Evolutionary conservation across 1,140 invertebrate genomes (phyloP).

Genomic region (Scaptomyza hsui): DNA sequence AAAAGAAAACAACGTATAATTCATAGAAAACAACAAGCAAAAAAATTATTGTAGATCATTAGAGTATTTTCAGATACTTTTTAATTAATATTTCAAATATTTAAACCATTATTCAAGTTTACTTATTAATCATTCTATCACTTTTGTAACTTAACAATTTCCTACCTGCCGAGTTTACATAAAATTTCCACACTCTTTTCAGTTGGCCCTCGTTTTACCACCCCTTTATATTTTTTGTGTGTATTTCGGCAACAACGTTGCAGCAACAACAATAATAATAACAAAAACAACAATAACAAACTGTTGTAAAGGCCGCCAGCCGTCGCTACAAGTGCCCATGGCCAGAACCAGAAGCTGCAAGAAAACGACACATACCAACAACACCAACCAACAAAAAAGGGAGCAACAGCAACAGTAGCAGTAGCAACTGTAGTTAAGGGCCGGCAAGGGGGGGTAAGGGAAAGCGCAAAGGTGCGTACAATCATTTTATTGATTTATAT

Average conservation of each 20-base stretch:
- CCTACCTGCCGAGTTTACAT: too few relatives aligned
- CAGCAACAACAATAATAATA: constrained; percentile 41
- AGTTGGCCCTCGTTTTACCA: constrained; percentile 49
- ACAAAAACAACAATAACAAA: constrained; percentile 27
- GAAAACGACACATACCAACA: constrained; percentile 40
- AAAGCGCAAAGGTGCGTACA: constrained; percentile 77
- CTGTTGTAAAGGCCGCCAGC: constrained; percentile 51
- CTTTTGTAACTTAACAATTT: neutral
- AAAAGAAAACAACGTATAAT: too few relatives aligned
- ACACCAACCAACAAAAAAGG: constrained; percentile 14
- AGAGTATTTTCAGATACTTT: too few relatives aligned
- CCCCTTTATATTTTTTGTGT: constrained; percentile 44
- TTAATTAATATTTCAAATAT: too few relatives aligned
- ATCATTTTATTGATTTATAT: constrained; percentile 84
- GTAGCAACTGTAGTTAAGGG: neutral
- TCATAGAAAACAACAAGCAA: too few relatives aligned
- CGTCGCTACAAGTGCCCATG: constrained; percentile 56
- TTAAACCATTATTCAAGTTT: too few relatives aligned
- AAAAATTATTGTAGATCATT: too few relatives aligned
- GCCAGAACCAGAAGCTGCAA: constrained; percentile 64
- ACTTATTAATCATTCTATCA: too few relatives aligned
- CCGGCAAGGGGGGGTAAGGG: neutral
- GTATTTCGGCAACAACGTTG: constrained; percentile 67
- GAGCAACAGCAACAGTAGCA: constrained; percentile 21
- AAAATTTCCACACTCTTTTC: neutral